Evolutionary conservation across 1,140 invertebrate species (phyloP), one percentile per base, ranked within the genome.

Genomic region (Drosophila fuyamai): DNA sequence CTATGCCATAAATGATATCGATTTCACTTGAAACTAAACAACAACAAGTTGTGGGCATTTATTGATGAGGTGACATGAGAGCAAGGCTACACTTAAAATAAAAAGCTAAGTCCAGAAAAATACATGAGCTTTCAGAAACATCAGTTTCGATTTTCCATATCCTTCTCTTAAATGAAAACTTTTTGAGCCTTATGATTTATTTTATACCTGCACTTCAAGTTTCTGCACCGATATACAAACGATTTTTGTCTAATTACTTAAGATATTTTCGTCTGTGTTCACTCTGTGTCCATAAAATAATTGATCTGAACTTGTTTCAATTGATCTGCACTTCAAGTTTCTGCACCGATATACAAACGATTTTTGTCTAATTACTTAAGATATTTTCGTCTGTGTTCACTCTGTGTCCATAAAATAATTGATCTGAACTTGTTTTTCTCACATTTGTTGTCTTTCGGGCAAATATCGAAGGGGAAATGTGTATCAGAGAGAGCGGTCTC

Each of bases 51-150:
- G 79, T 83, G 76, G 57, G 62, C 48, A 32, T 88, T 89, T 80
- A 74, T 89, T 86, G 70, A 62, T 79, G 66, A 76, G 76, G 75
- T 72, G 82, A 88, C 83, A 82, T 81, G 53, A 70, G 77, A 59
- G 62, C 16, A 38, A 6, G 4, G 58, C 16, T 44, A 44, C 41
- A 60, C 56, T 71, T 13, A 35, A 18, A 50, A 51, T 1, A 55
- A 51, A 29, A 14, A 1, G 7, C 5, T 13, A 27, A 3, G 5
- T 32, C 7, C 6, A n/a, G 6, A n/a, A 23, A 10, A 29, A 3
- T 14, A 5, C 1, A 4, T 6, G 2, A 47, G 7, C 18, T 47
- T 27, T 32, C 0, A 2, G 3, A 23, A 23, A 23, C 3, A 23
- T 23, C 23, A 23, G 23, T 23, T 4, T 23, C 23, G 23, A 23